These are phyloP conservation scores for Prionailurus bengalensis DNA, from an alignment of 2,113 vertebrate genomes.

Conservation along the genomic window DNA sequence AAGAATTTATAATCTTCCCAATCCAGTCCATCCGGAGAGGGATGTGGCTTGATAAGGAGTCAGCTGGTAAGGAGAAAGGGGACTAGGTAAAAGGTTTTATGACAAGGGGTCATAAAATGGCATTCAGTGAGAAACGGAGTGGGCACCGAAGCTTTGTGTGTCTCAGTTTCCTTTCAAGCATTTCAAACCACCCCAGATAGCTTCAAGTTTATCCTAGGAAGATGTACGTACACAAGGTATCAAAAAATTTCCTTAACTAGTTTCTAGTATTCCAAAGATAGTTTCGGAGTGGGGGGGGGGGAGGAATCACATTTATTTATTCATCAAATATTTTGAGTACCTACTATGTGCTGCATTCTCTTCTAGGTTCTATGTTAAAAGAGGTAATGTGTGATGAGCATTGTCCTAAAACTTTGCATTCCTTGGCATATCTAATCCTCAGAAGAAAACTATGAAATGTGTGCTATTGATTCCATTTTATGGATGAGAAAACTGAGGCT, in stretches of 20 bases:
- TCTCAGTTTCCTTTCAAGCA: background rate
- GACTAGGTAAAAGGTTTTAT: background rate
- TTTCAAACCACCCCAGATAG: background rate
- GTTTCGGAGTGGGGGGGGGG: background rate
- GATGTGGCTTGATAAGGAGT: background rate
- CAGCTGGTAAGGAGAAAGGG: background rate
- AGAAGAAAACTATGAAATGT: background rate
- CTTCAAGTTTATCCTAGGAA: background rate
- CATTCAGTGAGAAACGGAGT: background rate
- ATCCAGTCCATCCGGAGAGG: background rate
- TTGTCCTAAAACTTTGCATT: background rate
- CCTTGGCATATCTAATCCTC: background rate
- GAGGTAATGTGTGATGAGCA: background rate
- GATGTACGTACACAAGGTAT: background rate
- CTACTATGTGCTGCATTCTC: background rate
- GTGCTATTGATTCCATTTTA: background rate
- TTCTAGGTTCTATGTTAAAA: background rate
- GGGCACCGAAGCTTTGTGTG: too few relatives aligned
- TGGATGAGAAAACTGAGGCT: background rate
- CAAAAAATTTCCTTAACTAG: slow-evolving; percentile 1
- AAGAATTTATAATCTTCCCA: slow-evolving; percentile 51
- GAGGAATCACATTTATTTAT: background rate
- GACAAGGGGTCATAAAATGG: background rate
- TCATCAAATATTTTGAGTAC: background rate
- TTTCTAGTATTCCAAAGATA: background rate